A percentile compares a stretch with the other conserved stretches of the same genome.
Conservation (phyloP, 2,888 invertebrate species). For the Xestia ashworthii region DNA sequence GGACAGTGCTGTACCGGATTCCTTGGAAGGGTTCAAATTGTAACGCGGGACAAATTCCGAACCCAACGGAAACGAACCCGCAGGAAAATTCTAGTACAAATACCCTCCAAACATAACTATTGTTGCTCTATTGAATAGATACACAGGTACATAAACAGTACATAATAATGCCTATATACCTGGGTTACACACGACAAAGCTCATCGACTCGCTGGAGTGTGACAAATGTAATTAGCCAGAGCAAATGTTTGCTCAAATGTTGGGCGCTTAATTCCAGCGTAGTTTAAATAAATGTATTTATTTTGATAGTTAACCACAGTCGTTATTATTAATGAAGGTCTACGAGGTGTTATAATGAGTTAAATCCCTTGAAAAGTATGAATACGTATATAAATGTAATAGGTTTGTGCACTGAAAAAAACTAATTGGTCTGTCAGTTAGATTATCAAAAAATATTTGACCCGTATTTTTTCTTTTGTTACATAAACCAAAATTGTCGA, state of each 20-base stretch:
- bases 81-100: not conserved
- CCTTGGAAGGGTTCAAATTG: no score
- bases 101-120: not conserved
- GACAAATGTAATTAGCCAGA: slow-evolving; percentile 60
- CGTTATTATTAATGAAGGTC: not conserved
- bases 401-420: no score
- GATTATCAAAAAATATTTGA: no score
- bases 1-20: no score
- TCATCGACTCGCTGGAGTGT: slow-evolving; percentile 37
- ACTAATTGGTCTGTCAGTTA: no score
- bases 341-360: not conserved
- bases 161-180: not conserved
- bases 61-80: not conserved
- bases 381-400: no score
- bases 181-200: slow-evolving; percentile 16
- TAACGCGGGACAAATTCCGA: not conserved
- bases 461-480: no score
- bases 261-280: slow-evolving; percentile 32
- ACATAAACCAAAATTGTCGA: no score
- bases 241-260: slow-evolving; percentile 60
- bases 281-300: slow-evolving; percentile 33
- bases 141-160: not conserved
- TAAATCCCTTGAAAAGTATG: not conserved
- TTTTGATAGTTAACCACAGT: slow-evolving; percentile 5
- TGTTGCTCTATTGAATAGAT: slow-evolving; percentile 3